These are phyloP conservation scores for Drosophila percnosoma DNA, from an alignment of 2,888 invertebrate species.

Conservation along the genomic window DNA sequence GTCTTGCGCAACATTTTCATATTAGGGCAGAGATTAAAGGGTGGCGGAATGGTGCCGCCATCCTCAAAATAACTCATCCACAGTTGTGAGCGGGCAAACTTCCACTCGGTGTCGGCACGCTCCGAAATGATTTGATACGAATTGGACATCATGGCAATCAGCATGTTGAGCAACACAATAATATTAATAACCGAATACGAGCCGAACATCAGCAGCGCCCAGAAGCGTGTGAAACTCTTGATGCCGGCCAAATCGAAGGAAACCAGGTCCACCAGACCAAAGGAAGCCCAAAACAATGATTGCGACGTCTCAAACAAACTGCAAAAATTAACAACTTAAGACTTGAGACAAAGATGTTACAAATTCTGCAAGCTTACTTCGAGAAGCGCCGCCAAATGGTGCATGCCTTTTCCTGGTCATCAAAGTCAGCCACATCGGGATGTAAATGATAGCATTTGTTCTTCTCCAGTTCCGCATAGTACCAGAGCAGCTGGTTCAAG, in stretches of 20 bases:
- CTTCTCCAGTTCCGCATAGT: slow-evolving; percentile 95
- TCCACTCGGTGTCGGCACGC: slow-evolving; percentile 98
- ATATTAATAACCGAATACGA: slow-evolving; percentile 98
- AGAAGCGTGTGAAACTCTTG: slow-evolving; percentile 97
- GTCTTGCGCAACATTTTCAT: slow-evolving; percentile 89
- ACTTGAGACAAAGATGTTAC: fast-evolving
- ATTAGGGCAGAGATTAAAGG: slow-evolving; percentile 97
- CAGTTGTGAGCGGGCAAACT: slow-evolving; percentile 96
- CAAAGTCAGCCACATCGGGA: slow-evolving; percentile 91
- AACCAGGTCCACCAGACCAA: slow-evolving; percentile 96
- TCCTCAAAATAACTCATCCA: slow-evolving; percentile 99
- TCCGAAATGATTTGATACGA: slow-evolving; percentile 99
- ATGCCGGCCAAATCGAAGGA: slow-evolving; percentile 97
- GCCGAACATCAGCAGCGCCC: slow-evolving; percentile 98
- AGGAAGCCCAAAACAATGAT: slow-evolving; percentile 99
- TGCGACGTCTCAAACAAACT: slow-evolving; percentile 99
- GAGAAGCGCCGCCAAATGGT: slow-evolving; percentile 95
- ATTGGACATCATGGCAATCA: slow-evolving; percentile 99
- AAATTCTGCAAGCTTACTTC: slow-evolving; percentile 87
- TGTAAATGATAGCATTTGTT: slow-evolving; percentile 92
- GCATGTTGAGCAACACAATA: slow-evolving; percentile 97
- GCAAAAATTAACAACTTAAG: slow-evolving; percentile 75
- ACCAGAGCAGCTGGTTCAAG: slow-evolving; percentile 96
- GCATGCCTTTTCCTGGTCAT: slow-evolving; percentile 92
- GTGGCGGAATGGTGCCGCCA: slow-evolving; percentile 95